Evolutionary conservation across 2,888 invertebrate species (phyloP).

Genomic region (Hyposoter dolosus): DNA sequence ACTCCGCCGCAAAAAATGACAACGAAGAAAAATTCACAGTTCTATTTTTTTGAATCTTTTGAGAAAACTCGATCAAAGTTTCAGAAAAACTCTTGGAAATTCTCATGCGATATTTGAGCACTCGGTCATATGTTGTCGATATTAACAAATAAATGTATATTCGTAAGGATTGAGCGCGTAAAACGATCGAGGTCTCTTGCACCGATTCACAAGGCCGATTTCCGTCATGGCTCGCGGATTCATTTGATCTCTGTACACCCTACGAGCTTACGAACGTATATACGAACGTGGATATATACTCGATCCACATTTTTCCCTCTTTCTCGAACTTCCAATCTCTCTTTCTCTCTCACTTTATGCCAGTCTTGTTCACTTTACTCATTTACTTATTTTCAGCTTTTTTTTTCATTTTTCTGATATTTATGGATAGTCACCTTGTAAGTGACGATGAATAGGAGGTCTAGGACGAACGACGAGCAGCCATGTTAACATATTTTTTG

Average conservation of each 20-base stretch:
- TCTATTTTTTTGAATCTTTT: background rate
- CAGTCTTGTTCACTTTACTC: slow-evolving; percentile 6
- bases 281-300: slow-evolving; percentile 58
- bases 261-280: slow-evolving; percentile 18
- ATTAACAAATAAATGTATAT: slow-evolving; percentile 34
- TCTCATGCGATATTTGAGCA: background rate
- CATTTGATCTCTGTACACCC: slow-evolving; percentile 69
- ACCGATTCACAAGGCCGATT: slow-evolving; percentile 71
- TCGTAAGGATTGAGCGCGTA: slow-evolving; percentile 41
- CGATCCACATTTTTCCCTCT: slow-evolving; percentile 71
- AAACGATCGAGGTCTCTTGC: slow-evolving; percentile 61
- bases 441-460: slow-evolving; percentile 51
- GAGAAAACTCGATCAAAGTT: background rate
- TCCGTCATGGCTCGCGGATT: slow-evolving; percentile 72
- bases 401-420: slow-evolving; percentile 40
- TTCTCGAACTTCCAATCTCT: background rate
- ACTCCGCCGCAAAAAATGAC: too few species aligned
- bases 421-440: slow-evolving; percentile 43
- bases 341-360: slow-evolving; percentile 9
- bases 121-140: slow-evolving; percentile 23
- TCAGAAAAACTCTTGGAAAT: background rate
- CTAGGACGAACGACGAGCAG: slow-evolving; percentile 29
- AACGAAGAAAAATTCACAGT: background rate
- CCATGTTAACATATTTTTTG: slow-evolving; percentile 7
- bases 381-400: slow-evolving; percentile 1